Evolutionary conservation across 2,797 vertebrate species (phyloP).

Genomic region (Lophius americanus): DNA sequence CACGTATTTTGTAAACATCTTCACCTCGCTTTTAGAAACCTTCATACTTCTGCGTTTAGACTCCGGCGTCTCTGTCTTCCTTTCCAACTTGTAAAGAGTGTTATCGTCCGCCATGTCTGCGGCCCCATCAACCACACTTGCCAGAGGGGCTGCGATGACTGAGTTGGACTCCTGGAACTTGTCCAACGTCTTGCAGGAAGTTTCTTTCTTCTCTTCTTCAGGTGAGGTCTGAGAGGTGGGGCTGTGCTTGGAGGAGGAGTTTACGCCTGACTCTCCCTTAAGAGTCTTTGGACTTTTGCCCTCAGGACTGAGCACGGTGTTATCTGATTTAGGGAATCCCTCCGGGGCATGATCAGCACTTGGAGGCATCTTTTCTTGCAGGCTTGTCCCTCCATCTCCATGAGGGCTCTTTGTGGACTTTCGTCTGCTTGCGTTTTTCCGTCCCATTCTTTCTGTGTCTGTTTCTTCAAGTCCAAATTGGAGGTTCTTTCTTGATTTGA

Average conservation of each 20-base stretch:
- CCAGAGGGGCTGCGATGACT: constrained; percentile 9
- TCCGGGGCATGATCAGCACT: constrained; percentile 26
- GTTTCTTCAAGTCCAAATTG: constrained; percentile 42
- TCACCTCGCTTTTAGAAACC: constrained; percentile 76
- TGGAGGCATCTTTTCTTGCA: constrained; percentile 44
- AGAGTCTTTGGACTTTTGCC: constrained; percentile 50
- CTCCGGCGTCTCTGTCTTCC: constrained; percentile 78
- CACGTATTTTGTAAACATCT: constrained; percentile 75
- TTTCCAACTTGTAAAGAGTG: constrained; percentile 63
- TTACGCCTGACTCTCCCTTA: constrained; percentile 26
- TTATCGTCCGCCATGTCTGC: constrained; percentile 66
- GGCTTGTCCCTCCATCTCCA: constrained; percentile 53
- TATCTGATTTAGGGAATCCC: constrained; percentile 42
- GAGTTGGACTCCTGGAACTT: constrained; percentile 34
- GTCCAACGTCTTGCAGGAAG: constrained; percentile 42
- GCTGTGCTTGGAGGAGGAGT: constrained; percentile 54
- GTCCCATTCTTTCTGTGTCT: constrained; percentile 69
- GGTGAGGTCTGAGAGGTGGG: constrained; percentile 56
- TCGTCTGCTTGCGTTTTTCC: constrained; percentile 69
- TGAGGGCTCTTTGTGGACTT: constrained; percentile 63
- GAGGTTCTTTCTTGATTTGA: constrained; percentile 53
- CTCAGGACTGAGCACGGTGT: constrained; percentile 28
- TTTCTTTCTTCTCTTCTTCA: constrained; percentile 46
- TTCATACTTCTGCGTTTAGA: constrained; percentile 81
- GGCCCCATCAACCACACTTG: constrained; percentile 7